Base-by-base conservation (phyloP, 2,888 invertebrate genomes). In the Trachelus iudaicus region DNA sequence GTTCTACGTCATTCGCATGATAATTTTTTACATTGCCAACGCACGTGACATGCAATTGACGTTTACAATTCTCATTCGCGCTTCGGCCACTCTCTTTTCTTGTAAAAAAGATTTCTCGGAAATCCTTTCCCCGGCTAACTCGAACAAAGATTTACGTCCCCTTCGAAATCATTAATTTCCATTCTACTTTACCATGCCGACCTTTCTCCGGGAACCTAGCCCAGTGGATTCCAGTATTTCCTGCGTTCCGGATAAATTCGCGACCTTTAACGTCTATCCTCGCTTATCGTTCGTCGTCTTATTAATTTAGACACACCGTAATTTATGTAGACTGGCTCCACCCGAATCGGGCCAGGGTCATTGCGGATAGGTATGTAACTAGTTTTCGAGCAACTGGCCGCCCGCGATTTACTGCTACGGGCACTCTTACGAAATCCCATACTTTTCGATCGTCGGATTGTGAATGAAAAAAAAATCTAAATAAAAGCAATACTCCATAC, bases 301-400 rank as follows among this genome's bases (percentile, higher is more conserved):
- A 71, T 71, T 34, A 34, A 31, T 31, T 71, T 34, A 34, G 33
- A 4, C 71, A 23, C 13, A 15, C 71, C 9, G 71, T 71, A 13
- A 71, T 34, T 71, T 71, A 71, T 34, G 31, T 71, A 73, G 77
- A 69, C 79, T 80, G 81, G 81, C 79, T 81, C 78, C 71, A 56
- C 69, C 69, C 40, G n/a, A 83, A 83, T 83, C 79, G 74, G 82
- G 82, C 81, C 84, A 84, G 77, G 83, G 84, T 82, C 81, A 81
- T 31, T 56, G 56, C 71, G 31, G 12, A 31, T 34, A 71, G 71
- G 71, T 76, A 68, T 15, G 34, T 30, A 68, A 34, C 30, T 34
- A n/a, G 77, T 77, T 75, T 77, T 74, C 74, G 69, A 77, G 74
- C 77, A 74, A 77, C 69, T 69, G 35, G 31, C 37, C 15, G 75